Conservation (phyloP, 2,113 vertebrate species). For the Riparia riparia region DNA sequence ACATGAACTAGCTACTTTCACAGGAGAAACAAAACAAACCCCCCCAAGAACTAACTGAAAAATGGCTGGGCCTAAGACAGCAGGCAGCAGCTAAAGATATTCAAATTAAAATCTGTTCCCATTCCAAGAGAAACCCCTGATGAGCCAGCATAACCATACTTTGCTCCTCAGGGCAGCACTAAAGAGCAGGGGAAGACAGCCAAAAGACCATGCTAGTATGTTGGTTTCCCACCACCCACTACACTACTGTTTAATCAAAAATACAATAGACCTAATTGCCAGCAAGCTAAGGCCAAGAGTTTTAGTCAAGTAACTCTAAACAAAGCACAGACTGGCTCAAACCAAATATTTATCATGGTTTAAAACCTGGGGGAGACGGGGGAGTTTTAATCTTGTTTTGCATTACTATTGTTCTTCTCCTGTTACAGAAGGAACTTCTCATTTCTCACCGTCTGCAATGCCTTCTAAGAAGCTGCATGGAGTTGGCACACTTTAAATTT, state of each 20-base stretch:
- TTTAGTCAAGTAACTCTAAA: not conserved
- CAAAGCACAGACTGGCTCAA: not conserved
- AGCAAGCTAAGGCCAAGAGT: not conserved
- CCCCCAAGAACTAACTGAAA: not conserved
- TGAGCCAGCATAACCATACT: not conserved
- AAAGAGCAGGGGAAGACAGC: not conserved
- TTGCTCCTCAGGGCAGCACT: not conserved
- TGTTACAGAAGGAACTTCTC: not conserved
- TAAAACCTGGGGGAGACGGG: not conserved
- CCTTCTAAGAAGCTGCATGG: not conserved
- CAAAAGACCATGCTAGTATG: not conserved
- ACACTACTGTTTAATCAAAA: not conserved
- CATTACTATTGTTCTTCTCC: not conserved
- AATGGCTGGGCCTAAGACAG: not conserved
- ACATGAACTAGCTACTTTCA: not conserved
- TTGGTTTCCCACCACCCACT: not conserved
- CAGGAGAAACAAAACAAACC: not conserved
- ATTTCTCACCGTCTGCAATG: not conserved
- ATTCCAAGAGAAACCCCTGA: not conserved
- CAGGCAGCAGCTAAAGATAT: not conserved
- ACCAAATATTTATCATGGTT: not conserved
- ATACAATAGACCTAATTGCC: not conserved
- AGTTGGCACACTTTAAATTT: not conserved
- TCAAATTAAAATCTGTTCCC: not conserved
- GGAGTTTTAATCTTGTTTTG: not conserved